Evolutionary conservation across 92 coral and sea anemone genomes (phyloP).

Genomic region (Montipora capitata): DNA sequence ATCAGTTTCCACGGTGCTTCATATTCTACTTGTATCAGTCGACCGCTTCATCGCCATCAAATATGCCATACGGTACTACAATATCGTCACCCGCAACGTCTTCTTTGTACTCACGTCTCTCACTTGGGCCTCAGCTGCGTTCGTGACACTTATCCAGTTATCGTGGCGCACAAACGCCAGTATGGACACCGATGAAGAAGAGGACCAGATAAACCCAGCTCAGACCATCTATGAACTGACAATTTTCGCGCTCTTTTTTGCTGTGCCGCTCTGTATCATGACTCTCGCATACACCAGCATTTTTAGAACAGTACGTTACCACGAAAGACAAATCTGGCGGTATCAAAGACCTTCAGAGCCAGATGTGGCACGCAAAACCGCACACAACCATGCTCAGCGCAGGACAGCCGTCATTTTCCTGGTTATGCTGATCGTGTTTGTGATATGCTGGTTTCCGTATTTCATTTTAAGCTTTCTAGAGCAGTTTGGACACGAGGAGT

Average conservation of each 20-base stretch:
- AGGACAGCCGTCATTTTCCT: slow-evolving; percentile 78
- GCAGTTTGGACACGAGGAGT: background rate
- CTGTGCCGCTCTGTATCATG: slow-evolving; percentile 64
- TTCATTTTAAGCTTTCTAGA: slow-evolving; percentile 64
- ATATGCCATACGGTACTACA: slow-evolving; percentile 63
- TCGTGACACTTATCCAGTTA: slow-evolving; percentile 70
- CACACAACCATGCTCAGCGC: slow-evolving; percentile 66
- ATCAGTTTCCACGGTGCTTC: slow-evolving; percentile 76
- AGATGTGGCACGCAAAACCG: background rate
- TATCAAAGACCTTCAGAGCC: slow-evolving; percentile 42
- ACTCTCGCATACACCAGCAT: slow-evolving; percentile 52
- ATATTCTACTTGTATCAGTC: slow-evolving; percentile 62
- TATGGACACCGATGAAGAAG: slow-evolving; percentile 28
- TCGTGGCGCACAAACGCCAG: slow-evolving; percentile 47
- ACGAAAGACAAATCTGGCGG: slow-evolving; percentile 47
- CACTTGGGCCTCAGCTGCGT: slow-evolving; percentile 57
- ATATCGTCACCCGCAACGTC: slow-evolving; percentile 52
- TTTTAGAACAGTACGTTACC: slow-evolving; percentile 67
- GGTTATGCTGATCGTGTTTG: slow-evolving; percentile 70
- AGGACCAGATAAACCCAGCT: background rate
- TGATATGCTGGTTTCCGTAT: slow-evolving; percentile 82
- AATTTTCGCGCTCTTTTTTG: slow-evolving; percentile 40
- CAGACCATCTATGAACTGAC: slow-evolving; percentile 49
- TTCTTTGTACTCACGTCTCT: slow-evolving; percentile 30
- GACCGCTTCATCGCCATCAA: slow-evolving; percentile 72